Evolutionary conservation across 1,140 invertebrate genomes (phyloP).

Genomic region (Berghia stephanieae): DNA sequence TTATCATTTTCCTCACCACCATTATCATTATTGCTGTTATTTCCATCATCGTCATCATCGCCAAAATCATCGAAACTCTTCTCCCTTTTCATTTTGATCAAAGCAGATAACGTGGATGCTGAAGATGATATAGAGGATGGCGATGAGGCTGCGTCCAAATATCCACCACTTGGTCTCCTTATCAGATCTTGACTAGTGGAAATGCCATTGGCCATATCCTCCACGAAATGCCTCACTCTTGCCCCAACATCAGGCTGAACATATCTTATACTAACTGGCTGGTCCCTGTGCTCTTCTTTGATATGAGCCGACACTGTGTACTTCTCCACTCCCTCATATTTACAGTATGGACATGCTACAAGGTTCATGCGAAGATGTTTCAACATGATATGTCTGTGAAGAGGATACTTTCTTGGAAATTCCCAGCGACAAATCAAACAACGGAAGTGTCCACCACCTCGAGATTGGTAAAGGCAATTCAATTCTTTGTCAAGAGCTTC

Average conservation of each 20-base stretch:
- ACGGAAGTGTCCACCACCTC: not conserved
- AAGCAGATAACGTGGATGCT: not conserved
- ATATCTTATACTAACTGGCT: slow-evolving; percentile 25
- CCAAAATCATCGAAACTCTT: not conserved
- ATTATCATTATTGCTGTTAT: not conserved
- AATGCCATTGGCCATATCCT: slow-evolving; percentile 27
- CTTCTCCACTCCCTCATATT: slow-evolving; percentile 38
- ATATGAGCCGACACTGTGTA: slow-evolving; percentile 41
- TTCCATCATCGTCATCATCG: slow-evolving; percentile 8
- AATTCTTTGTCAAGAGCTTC: slow-evolving; percentile 38
- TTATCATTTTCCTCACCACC: too few species aligned
- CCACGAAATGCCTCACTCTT: slow-evolving; percentile 35
- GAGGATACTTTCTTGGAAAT: slow-evolving; percentile 38
- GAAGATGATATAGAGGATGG: not conserved
- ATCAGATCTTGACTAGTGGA: too few species aligned
- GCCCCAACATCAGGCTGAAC: slow-evolving; percentile 30
- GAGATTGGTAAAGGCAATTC: slow-evolving; percentile 29
- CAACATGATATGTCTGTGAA: slow-evolving; percentile 42
- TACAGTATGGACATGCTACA: slow-evolving; percentile 40
- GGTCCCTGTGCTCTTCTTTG: slow-evolving; percentile 36
- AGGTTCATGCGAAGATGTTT: slow-evolving; percentile 42
- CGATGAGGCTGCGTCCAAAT: too few species aligned
- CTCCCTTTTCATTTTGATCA: slow-evolving; percentile 18
- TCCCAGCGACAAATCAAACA: slow-evolving; percentile 42
- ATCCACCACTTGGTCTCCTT: too few species aligned